Percentiles rank a stretch among this genome's conserved stretches.
phyloP scores from a whole-genome alignment of 1,140 invertebrate genomes.

The Trachymyrmex cornetzi region DNA sequence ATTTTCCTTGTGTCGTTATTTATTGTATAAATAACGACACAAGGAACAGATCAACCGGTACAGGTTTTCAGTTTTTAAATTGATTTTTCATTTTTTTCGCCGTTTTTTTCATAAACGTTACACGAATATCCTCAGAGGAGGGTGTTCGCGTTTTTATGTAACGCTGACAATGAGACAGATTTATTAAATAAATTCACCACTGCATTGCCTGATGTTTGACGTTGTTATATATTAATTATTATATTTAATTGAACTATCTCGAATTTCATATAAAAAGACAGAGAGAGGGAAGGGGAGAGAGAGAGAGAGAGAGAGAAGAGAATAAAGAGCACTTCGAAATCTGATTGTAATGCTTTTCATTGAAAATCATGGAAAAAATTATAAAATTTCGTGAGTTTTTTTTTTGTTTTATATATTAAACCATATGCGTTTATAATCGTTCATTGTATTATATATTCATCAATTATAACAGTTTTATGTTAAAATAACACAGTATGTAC shows the following conservation, averaged over 20 bases:
- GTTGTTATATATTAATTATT: constrained; percentile 5
- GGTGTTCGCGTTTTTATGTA: neutral
- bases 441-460: neutral
- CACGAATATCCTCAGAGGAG: neutral
- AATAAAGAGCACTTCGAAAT: neutral
- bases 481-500: neutral
- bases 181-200: constrained; percentile 24
- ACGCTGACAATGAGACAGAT: neutral
- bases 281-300: neutral
- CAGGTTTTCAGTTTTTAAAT: neutral
- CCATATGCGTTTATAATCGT: neutral
- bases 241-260: constrained; percentile 22
- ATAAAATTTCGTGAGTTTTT: neutral
- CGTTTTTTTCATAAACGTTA: neutral
- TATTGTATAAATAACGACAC: no score
- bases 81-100: neutral
- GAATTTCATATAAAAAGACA: neutral
- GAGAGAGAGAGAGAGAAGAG: neutral
- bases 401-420: neutral
- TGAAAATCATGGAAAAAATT: constrained; percentile 8
- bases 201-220: neutral
- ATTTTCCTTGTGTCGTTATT: constrained; percentile 1
- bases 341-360: neutral
- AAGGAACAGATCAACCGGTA: no score
- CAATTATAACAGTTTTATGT: neutral